Evolutionary conservation across 1,140 invertebrate genomes (phyloP), one percentile per base, ranked within the genome.

Genomic region (Macrotrachela quadricornifera): DNA sequence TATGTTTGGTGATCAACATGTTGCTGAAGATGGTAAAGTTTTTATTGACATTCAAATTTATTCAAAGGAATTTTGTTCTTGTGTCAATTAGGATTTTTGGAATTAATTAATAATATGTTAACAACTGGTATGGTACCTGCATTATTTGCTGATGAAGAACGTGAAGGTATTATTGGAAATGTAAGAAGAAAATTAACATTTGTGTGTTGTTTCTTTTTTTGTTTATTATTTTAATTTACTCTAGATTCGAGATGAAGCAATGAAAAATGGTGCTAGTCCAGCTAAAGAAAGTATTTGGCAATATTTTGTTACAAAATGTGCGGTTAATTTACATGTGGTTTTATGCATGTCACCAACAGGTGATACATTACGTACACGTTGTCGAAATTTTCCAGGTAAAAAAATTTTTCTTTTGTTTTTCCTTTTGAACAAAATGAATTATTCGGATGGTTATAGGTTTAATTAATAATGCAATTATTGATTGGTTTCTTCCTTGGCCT

Each of bases 91-190:
- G 79, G 81, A 30, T 88, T 88, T 66, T 64, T 88, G 51, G 85
- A 88, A 66, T 72, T 83, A 52, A 81, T 88, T 45, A 88, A 88
- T 66, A 88, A 86, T 60, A 85, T 88, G 60, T 66, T 88, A 39
- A 84, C 81, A 60, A 80, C 80, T 41, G 84, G 84, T 10, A 79
- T 83, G 63, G 78, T 86, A 1, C 81, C 83, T 1, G 78, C 83
- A 1, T 65, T 90, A 8, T 90, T 83, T 59, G 73, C 74, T 14
- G 84, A 87, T 57, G 82, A 85, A 51, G 85, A 90, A 58, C 85
- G 83, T 61, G 83, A 87, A 57, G 71, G 64, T 13, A 81, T 87
- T 57, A 73, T 85, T 17, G 72, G 65, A 52, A 56, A 59, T 45
- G 67, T 70, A 60, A 51, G 57, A 37, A 30, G 10, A 46, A 2